Conservation (phyloP, 2,113 vertebrate species). For the Labeo catla region DNA sequence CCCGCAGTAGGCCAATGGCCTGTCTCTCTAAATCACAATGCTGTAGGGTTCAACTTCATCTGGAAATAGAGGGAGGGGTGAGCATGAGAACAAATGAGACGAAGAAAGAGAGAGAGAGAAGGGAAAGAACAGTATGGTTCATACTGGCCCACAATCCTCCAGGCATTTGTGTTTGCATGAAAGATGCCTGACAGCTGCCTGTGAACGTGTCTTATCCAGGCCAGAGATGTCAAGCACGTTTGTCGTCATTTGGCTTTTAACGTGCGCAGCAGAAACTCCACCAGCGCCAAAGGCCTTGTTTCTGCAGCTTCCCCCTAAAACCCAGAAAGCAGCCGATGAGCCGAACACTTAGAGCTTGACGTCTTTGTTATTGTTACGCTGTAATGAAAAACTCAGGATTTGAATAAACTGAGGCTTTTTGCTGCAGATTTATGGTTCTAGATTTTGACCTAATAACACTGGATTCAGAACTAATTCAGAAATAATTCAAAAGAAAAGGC, state of each 20-base stretch:
- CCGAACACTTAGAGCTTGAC: background rate
- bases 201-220: background rate
- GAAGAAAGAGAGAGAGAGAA: background rate
- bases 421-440: too few species aligned
- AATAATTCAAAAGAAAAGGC: too few species aligned
- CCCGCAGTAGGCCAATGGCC: constrained; percentile 40
- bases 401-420: background rate
- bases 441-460: too few species aligned
- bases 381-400: background rate
- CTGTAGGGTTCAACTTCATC: background rate
- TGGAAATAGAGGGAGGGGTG: constrained; percentile 25
- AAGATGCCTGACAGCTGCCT: background rate
- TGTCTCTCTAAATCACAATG: constrained; percentile 5
- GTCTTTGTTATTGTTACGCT: background rate
- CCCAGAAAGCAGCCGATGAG: background rate
- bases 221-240: background rate
- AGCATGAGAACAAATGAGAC: constrained; percentile 22
- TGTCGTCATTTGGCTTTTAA: background rate
- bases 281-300: background rate
- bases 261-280: background rate
- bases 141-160: background rate
- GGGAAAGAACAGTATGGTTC: background rate
- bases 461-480: too few species aligned
- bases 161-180: background rate
- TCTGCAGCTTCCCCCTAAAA: background rate